Conservation (phyloP, 2,113 vertebrate species). For the Phaetusa simplex region DNA sequence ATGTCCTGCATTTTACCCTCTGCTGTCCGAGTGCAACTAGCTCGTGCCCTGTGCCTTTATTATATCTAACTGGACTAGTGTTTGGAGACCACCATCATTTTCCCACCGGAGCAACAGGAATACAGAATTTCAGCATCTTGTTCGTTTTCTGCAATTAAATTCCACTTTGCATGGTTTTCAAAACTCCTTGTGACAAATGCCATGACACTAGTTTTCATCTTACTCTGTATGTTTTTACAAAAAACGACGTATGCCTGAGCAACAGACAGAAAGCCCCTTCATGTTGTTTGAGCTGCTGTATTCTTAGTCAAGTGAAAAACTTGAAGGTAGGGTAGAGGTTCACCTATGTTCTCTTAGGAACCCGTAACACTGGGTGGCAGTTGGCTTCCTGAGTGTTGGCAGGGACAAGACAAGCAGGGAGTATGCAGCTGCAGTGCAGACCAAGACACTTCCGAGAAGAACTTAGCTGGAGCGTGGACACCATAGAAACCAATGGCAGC, state of each 20-base stretch:
- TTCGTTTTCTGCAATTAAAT: not conserved
- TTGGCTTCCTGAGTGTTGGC: not conserved
- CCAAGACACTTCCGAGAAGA: not conserved
- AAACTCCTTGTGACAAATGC: not conserved
- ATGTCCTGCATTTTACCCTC: not conserved
- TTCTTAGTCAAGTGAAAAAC: not conserved
- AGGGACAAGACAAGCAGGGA: fast-evolving
- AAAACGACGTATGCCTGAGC: not conserved
- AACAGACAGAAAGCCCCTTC: not conserved
- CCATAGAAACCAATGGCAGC: not conserved
- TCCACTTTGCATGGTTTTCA: not conserved
- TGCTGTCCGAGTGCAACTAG: not conserved
- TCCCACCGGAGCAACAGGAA: not conserved
- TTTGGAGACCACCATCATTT: not conserved
- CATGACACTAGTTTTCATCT: not conserved
- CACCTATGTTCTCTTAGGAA: not conserved
- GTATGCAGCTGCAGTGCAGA: not conserved
- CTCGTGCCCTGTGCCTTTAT: not conserved
- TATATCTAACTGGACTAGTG: not conserved
- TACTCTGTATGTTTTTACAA: not conserved
- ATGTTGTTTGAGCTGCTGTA: not conserved
- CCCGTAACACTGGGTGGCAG: fast-evolving
- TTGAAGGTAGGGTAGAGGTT: not conserved
- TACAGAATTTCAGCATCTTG: not conserved
- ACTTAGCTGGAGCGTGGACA: not conserved